Percentiles rank a stretch among this genome's conserved stretches.
phyloP scores from a whole-genome alignment of 2,113 vertebrate species.

The Azemiops feae region DNA sequence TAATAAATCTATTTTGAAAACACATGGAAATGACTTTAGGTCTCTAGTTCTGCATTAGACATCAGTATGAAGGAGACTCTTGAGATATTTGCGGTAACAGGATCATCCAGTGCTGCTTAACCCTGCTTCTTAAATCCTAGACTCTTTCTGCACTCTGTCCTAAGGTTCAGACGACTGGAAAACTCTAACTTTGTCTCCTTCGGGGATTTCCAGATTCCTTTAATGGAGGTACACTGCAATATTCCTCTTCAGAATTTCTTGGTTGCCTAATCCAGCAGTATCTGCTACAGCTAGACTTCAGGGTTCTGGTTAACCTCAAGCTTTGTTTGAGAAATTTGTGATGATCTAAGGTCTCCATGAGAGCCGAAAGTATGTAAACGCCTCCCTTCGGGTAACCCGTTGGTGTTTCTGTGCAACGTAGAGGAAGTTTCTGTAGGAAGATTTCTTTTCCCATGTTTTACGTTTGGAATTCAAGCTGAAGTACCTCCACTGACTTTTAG shows the following conservation, averaged over 20 bases:
- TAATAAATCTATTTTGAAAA: conserved; percentile 9
- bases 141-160: background rate
- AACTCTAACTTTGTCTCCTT: background rate
- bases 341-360: background rate
- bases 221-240: background rate
- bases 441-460: background rate
- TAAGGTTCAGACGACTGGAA: background rate
- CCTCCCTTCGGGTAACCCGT: background rate
- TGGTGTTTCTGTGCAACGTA: background rate
- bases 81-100: background rate
- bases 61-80: background rate
- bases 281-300: background rate
- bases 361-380: background rate
- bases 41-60: background rate
- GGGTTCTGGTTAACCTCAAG: conserved; percentile 8
- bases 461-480: background rate
- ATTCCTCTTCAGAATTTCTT: background rate
- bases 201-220: background rate
- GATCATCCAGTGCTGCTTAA: background rate
- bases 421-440: background rate
- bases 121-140: background rate
- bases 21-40: background rate
- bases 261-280: background rate
- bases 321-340: background rate
- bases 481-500: background rate